Evolutionary conservation across 2,888 invertebrate genomes (phyloP), one percentile per base, ranked within the genome.

Genomic region (Branchellion lobata): DNA sequence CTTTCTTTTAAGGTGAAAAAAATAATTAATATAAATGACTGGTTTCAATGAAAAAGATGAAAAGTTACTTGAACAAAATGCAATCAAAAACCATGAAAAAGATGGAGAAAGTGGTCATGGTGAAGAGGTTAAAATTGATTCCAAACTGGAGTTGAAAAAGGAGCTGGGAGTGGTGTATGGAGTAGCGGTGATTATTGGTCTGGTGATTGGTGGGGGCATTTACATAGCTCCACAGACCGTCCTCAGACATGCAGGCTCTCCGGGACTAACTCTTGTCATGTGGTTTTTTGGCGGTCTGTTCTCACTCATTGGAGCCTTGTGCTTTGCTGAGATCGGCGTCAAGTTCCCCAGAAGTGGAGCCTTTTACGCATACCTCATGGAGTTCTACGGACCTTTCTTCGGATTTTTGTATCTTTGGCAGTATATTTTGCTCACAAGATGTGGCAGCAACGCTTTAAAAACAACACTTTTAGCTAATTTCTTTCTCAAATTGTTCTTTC

Each of bases 311-410:
- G 95, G 95, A 21, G 94, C 95, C 0, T 90, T 94, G 14, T 94
- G 94, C 86, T 95, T 93, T 86, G 94, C 95, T 0, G 95, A 96
- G 88, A 89, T 95, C 79, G 96, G 96, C 2, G 65, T 95, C 0
- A 92, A 92, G 53, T 93, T 96, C 83, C 93, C 93, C 0, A 85
- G 93, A 73, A 86, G 86, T 1, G 87, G 87, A 0, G 87, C 86
- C 21, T 86, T 86, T 81, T 87, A 87, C 79, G 84, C 93, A 92
- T 80, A 88, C 83, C 85, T 87, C 34, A 83, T 84, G 80, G 81
- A 85, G 47, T 85, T 86, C 21, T 87, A 86, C 81, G 87, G 87
- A 3, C 85, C 85, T 73, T 85, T 86, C 68, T 84, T 85, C 1
- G 86, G 84, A 5, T 87, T 87, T 82, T 78, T 86, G 73, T 86